These are phyloP conservation scores for Carapus acus DNA, from an alignment of 2,797 vertebrate genomes.

Conservation along the genomic window DNA sequence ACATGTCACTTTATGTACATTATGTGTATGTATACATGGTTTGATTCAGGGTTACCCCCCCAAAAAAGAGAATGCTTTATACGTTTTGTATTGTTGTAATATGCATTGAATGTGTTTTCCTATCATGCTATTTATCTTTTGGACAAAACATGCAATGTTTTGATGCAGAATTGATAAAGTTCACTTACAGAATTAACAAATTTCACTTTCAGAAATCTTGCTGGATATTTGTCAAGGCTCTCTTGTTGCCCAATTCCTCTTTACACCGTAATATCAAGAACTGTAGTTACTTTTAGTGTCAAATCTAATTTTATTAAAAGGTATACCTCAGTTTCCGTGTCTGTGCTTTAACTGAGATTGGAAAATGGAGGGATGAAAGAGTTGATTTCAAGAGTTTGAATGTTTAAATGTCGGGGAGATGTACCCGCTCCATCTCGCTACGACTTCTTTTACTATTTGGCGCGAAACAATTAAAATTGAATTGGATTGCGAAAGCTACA, in stretches of 20 bases:
- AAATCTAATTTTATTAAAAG: slow-evolving; percentile 65
- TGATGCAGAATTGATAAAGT: slow-evolving; percentile 35
- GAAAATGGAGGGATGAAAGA: background rate
- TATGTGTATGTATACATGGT: slow-evolving; percentile 26
- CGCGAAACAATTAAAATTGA: too few species aligned
- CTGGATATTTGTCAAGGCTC: slow-evolving; percentile 25
- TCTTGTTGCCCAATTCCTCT: too few species aligned
- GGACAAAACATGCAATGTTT: slow-evolving; percentile 38
- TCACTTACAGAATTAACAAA: slow-evolving; percentile 12
- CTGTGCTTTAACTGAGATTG: background rate
- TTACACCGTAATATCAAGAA: slow-evolving; percentile 21
- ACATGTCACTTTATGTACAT: slow-evolving; percentile 55
- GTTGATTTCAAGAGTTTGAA: background rate
- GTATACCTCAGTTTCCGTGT: slow-evolving; percentile 27
- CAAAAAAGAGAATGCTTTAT: slow-evolving; percentile 46
- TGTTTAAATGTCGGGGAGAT: too few species aligned
- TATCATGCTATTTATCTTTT: slow-evolving; percentile 26
- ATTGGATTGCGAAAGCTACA: too few species aligned
- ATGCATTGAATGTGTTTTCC: slow-evolving; percentile 49
- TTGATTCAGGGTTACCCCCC: slow-evolving; percentile 24
- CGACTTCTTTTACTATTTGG: too few species aligned
- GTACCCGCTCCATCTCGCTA: too few species aligned
- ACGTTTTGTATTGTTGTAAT: slow-evolving; percentile 56
- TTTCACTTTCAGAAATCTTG: slow-evolving; percentile 2
- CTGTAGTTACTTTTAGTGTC: slow-evolving; percentile 60